Evolutionary conservation across 2,797 vertebrate genomes (phyloP), one percentile per base, ranked within the genome.

Genomic region (Psittacula echo): DNA sequence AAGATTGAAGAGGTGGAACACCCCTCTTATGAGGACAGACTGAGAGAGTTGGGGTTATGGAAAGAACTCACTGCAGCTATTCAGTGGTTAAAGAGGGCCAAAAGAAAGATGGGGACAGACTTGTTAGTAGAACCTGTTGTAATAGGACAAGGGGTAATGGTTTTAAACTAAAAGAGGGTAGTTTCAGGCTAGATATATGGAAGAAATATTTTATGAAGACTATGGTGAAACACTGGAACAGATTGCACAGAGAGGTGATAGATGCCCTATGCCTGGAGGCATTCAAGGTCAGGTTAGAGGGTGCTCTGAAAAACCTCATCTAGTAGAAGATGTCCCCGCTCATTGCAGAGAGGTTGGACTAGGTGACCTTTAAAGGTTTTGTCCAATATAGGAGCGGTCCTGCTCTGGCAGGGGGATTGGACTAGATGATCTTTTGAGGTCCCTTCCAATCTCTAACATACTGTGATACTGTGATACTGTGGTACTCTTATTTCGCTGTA

Each of bases 61-160:
- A 5, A n/a, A 44, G 2, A 44, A 0, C 3, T 45, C 23, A 12
- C 1, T 45, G 18, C 8, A 6, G 4, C 1, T 13, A 64, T 76
- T 53, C 34, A 45, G 4, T 51, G 37, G 9, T 14, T 41, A 16
- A 64, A 68, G 5, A 2, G 3, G 5, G 11, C 5, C 64, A n/a
- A 29, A 65, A 48, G 9, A 70, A 70, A 53, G 32, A 53, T 3
- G 2, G 4, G 3, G 11, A 32, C 6, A 39, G 15, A 24, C 10
- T 4, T 71, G 54, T 48, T 30, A 84, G 9, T 1, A 24, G 5
- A 5, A 15, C 8, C 6, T 73, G 4, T 26, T n/a, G 14, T 7
- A 3, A 18, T 1, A 65, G 42, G 8, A 34, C 7, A 21, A 41
- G 6, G 7, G 6, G 8, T 6, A 54, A 41, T 29, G 5, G 9